Conservation (phyloP, 2,888 invertebrate species). For the Apotomis turbidana region DNA sequence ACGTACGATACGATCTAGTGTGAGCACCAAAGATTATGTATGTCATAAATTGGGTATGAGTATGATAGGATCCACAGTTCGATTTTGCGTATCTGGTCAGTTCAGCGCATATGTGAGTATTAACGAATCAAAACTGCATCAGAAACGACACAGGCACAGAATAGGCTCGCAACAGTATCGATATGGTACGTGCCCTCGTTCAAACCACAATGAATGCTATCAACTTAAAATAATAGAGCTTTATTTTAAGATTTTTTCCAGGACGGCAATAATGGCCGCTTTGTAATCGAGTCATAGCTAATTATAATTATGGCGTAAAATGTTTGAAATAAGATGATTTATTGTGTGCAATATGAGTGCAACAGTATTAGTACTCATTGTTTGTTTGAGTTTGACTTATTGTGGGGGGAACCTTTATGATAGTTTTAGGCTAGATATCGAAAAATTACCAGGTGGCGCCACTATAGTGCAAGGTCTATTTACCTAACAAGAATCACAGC, state of each 20-base stretch:
- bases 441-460: too few relatives aligned
- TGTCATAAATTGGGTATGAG: too few relatives aligned
- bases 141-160: not conserved
- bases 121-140: not conserved
- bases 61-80: too few relatives aligned
- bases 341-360: not conserved
- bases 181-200: conserved; percentile 25
- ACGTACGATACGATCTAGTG: too few relatives aligned
- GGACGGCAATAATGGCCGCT: conserved; percentile 19
- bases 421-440: too few relatives aligned
- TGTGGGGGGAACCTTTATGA: too few relatives aligned
- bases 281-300: conserved; percentile 30
- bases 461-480: too few relatives aligned
- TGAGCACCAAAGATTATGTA: too few relatives aligned
- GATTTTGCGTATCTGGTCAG: too few relatives aligned
- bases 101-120: not conserved
- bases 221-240: conserved; percentile 39
- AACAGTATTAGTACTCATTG: too few relatives aligned
- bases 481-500: too few relatives aligned
- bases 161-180: not conserved
- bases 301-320: conserved; percentile 24
- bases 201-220: conserved; percentile 38
- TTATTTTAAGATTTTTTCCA: conserved; percentile 32
- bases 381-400: too few relatives aligned
- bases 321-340: conserved; percentile 24